Evolutionary conservation across 92 coral and sea anemone genomes (phyloP).

Genomic region (Zoanthus sociatus): DNA sequence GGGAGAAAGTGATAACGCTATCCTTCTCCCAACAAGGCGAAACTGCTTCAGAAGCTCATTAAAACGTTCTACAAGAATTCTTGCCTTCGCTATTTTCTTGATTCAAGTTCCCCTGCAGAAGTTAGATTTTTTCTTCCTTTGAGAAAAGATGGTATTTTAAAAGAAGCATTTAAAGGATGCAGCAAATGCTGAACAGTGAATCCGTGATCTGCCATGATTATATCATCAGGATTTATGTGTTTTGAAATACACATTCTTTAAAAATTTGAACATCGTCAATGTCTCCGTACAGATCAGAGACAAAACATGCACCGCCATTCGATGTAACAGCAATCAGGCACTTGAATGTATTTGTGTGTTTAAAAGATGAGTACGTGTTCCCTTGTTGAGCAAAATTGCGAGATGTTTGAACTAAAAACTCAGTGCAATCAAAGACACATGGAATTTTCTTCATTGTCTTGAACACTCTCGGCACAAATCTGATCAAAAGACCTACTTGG

Average conservation of each 20-base stretch:
- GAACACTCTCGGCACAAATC: constrained; percentile 22
- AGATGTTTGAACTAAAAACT: constrained; percentile 17
- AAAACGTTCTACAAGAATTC: constrained; percentile 5
- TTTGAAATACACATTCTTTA: constrained; percentile 11
- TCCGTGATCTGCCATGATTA: constrained; percentile 17
- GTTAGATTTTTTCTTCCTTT: constrained; percentile 13
- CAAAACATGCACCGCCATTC: constrained; percentile 17
- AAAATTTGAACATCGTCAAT: constrained; percentile 13
- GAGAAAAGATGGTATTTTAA: constrained; percentile 23
- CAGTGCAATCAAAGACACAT: constrained; percentile 18
- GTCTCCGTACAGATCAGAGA: constrained; percentile 22
- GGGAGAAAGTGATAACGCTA: constrained; percentile 3
- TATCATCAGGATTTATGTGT: constrained; percentile 17
- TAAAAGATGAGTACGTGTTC: constrained; percentile 2
- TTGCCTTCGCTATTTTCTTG: constrained; percentile 17
- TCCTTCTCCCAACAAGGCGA: constrained; percentile 6
- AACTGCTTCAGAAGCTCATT: not conserved
- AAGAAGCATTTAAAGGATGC: constrained; percentile 8
- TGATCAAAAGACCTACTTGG: constrained; percentile 23
- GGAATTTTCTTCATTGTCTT: constrained; percentile 26
- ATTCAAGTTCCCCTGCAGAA: constrained; percentile 5
- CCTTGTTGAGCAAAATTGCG: constrained; percentile 16
- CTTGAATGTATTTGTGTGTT: not conserved
- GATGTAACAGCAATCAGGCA: constrained; percentile 10
- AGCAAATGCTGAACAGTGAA: constrained; percentile 17